These are phyloP conservation scores for Drosophila sp. DNA, from an alignment of 1,140 invertebrate species.

Conservation along the genomic window DNA sequence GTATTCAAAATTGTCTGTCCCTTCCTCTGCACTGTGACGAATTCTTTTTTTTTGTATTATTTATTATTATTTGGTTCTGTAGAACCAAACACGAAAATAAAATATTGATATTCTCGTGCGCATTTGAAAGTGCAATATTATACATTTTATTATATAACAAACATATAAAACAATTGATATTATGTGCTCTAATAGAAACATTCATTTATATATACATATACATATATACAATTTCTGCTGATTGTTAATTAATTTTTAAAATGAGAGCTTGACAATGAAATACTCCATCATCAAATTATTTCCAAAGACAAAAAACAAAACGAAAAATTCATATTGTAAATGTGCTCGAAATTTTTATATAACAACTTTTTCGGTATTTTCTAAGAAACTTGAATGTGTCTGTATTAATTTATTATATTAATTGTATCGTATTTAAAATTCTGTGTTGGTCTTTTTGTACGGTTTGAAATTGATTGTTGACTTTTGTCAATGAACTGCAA, in stretches of 20 bases:
- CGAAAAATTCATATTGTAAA: conserved; percentile 47
- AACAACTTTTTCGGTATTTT: conserved; percentile 62
- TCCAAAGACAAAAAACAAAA: conserved; percentile 47
- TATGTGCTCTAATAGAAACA: conserved; percentile 53
- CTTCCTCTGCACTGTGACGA: conserved; percentile 46
- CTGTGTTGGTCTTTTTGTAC: conserved; percentile 11
- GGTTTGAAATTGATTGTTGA: conserved; percentile 7
- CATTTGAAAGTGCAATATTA: conserved; percentile 71
- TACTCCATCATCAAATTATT: conserved; percentile 42
- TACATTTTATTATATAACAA: conserved; percentile 40
- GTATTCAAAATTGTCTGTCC: conserved; percentile 5
- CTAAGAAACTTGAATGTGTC: conserved; percentile 31
- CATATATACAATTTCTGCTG: conserved; percentile 53
- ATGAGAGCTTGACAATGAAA: conserved; percentile 69
- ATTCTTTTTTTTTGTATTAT: conserved; percentile 39
- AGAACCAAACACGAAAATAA: conserved; percentile 28
- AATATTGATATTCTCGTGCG: conserved; percentile 58
- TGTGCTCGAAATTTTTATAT: conserved; percentile 65
- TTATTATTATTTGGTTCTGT: conserved; percentile 42
- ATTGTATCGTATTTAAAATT: conserved; percentile 23
- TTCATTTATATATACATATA: conserved; percentile 2
- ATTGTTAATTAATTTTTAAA: conserved; percentile 80
- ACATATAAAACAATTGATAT: conserved; percentile 54
- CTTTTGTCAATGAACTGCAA: neutral
- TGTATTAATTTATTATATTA: conserved; percentile 50